A percentile compares a stretch with the other conserved stretches of the same genome.
These are phyloP conservation scores for Argyrosomus regius DNA, from an alignment of 2,797 vertebrate genomes.

Conservation along the genomic window DNA sequence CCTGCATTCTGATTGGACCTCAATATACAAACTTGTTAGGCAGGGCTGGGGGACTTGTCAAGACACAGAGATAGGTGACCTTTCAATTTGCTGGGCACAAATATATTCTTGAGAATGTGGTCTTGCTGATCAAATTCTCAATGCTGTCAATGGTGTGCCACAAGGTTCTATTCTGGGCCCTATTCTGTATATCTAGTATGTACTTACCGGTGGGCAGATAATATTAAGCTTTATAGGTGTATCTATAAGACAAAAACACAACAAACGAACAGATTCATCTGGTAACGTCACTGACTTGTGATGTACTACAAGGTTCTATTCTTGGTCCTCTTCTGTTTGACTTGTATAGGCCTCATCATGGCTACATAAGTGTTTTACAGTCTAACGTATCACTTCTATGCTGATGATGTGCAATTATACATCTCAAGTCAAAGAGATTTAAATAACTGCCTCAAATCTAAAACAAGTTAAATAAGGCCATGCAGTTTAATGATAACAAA, in stretches of 20 bases:
- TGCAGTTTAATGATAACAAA: not conserved
- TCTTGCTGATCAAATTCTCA: no score
- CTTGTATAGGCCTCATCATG: not conserved
- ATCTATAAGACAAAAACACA: not conserved
- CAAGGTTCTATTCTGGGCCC: slow-evolving; percentile 8
- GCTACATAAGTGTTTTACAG: no score
- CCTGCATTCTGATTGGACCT: no score
- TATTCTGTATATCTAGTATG: not conserved
- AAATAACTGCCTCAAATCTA: not conserved
- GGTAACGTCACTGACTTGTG: not conserved
- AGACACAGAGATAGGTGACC: no score
- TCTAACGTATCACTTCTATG: not conserved
- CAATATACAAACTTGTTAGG: no score
- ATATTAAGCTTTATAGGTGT: not conserved
- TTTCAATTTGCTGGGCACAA: no score
- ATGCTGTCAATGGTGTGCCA: not conserved
- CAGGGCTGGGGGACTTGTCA: no score
- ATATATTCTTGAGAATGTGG: no score
- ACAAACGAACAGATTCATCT: not conserved
- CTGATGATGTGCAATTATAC: not conserved
- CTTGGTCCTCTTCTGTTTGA: not conserved
- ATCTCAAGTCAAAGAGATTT: not conserved
- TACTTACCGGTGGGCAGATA: not conserved
- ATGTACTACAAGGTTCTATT: not conserved
- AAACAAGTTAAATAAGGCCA: not conserved